Base-by-base conservation (phyloP, 2,113 vertebrate species). In the Taurulus bubalis region DNA sequence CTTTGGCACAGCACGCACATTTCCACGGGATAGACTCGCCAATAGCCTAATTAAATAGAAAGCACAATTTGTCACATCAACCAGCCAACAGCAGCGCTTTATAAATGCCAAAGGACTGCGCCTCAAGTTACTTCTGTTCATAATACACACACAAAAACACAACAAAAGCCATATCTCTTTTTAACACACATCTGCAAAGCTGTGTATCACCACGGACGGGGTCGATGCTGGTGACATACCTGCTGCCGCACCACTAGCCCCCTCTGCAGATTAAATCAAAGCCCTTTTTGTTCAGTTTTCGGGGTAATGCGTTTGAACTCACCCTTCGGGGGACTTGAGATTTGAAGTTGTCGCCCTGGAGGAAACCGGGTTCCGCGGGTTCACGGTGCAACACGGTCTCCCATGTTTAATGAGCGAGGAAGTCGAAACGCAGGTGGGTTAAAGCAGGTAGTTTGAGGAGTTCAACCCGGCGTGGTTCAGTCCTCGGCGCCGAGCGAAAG, bases 21-120 rank as follows among this genome's bases (percentile, higher is more conserved):
- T 85, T 90, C 79, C 73, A 53, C 10, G 68, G 77, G 77, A 89
- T 34, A 82, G 73, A 90, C 84, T 84, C 84, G 90, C 90, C 90
- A 93, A 89, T 76, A 90, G 90, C 80, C 84, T 89, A 91, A 93
- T 94, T 91, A 92, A 92, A 90, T 91, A 92, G 90, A 94, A 91
- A 92, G 89, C 91, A 69, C 87, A 76, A 90, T 90, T 91, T 89
- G 85, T 92, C 92, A 92, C 79, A 79, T 85, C 74, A 64, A 85
- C 42, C 81, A 86, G 67, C 67, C 85, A 69, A 26, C 62, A 72
- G 73, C 76, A 64, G 73, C 75, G 47, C 83, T 74, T 42, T 47
- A 18, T 28, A 56, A 60, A 79, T 12, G 49, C 51, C 60, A 66
- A 16, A 62, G 38, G 18, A 86, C 73, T 80, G 86, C 64, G 30